phyloP scores from a whole-genome alignment of 2,888 invertebrate genomes.

The Sarcophaga carnaria region DNA sequence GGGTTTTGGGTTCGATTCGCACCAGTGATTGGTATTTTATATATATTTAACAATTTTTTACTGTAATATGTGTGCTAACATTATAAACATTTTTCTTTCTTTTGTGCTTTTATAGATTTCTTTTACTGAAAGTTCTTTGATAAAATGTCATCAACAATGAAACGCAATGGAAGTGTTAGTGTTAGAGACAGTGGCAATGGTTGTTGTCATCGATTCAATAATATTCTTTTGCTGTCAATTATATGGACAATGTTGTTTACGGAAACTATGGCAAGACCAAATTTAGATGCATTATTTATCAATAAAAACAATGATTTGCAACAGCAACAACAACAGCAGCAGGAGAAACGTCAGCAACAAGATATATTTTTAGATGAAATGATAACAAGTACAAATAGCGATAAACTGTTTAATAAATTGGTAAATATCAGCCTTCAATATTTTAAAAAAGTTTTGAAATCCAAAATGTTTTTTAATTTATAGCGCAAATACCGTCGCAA shows the following conservation, averaged over 20 bases:
- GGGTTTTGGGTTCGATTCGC: too few species aligned
- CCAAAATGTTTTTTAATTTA: not conserved
- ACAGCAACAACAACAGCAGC: constrained; percentile 12
- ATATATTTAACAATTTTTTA: too few species aligned
- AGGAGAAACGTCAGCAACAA: constrained; percentile 20
- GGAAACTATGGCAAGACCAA: constrained; percentile 56
- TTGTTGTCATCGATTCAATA: constrained; percentile 41
- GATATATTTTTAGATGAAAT: constrained; percentile 73
- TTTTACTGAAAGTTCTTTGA: constrained; percentile 11
- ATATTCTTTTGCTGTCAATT: constrained; percentile 61
- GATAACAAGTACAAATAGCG: constrained; percentile 70
- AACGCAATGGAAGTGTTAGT: not conserved
- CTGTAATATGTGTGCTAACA: not conserved
- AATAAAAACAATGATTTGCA: constrained; percentile 41
- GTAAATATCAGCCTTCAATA: constrained; percentile 49
- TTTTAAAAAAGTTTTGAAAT: not conserved
- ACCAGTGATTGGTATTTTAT: too few species aligned
- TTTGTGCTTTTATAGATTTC: not conserved
- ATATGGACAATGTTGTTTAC: constrained; percentile 67
- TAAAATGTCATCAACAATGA: constrained; percentile 49
- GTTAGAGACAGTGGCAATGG: constrained; percentile 20
- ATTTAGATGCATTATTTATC: constrained; percentile 54
- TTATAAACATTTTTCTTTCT: not conserved
- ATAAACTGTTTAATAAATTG: constrained; percentile 68
- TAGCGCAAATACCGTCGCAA: constrained; percentile 73